Conservation (phyloP, 1,140 invertebrate species). For the Amyelois transitella region DNA sequence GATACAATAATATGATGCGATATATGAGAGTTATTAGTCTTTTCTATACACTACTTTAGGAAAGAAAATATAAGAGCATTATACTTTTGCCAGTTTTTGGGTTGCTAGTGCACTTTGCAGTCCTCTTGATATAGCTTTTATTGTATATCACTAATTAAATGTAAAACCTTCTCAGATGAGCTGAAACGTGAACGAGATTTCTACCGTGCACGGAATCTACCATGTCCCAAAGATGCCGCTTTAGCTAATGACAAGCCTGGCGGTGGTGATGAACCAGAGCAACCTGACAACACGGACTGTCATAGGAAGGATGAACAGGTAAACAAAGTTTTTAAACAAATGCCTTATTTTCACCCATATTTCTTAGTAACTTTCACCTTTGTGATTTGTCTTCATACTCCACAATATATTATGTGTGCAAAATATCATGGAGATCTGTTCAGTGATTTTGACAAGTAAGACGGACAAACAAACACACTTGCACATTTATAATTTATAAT, state of each 20-base stretch:
- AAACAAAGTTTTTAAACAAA: conserved; percentile 5
- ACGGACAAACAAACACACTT: too few relatives aligned
- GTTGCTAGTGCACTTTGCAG: too few relatives aligned
- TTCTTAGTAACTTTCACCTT: neutral
- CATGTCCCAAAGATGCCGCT: conserved; percentile 91
- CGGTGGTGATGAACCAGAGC: conserved; percentile 77
- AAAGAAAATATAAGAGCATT: too few relatives aligned
- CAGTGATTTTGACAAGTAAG: too few relatives aligned
- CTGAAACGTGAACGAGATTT: conserved; percentile 90
- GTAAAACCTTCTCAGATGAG: conserved; percentile 79
- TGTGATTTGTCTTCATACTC: neutral
- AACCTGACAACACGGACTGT: conserved; percentile 91
- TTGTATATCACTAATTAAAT: too few relatives aligned
- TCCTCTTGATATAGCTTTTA: too few relatives aligned
- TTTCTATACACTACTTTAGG: too few relatives aligned
- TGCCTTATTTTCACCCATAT: neutral
- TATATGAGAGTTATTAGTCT: too few relatives aligned
- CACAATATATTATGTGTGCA: neutral
- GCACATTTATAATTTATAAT: too few relatives aligned
- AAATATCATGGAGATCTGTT: too few relatives aligned
- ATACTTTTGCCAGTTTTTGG: too few relatives aligned
- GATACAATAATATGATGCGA: too few relatives aligned
- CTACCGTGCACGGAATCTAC: conserved; percentile 86
- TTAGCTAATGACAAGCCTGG: conserved; percentile 80
- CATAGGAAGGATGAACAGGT: conserved; percentile 97